Percentiles rank a stretch among this genome's conserved stretches.
Conservation (phyloP, 2,113 vertebrate genomes). For the Paramisgurnus dabryanus region DNA sequence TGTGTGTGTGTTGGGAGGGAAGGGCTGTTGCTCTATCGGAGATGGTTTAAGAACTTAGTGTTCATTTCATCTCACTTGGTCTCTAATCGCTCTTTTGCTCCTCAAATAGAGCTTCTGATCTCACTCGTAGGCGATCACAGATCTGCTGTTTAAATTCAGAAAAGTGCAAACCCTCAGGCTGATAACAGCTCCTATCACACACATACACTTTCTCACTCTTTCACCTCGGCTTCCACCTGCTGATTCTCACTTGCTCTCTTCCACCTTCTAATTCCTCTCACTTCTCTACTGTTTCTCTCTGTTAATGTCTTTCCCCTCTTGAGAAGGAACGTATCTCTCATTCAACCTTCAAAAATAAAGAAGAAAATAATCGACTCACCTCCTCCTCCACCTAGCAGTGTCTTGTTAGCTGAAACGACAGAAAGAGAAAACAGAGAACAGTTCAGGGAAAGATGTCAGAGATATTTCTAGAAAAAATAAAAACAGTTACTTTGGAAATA, state of each 20-base stretch:
- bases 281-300: conserved; percentile 47
- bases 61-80: conserved; percentile 27
- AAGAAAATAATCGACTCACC: conserved; percentile 74
- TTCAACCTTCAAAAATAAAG: conserved; percentile 62
- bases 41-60: conserved; percentile 25
- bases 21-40: conserved; percentile 9
- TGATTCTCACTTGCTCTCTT: conserved; percentile 61
- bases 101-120: conserved; percentile 38
- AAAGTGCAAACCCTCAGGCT: conserved; percentile 34
- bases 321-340: conserved; percentile 57
- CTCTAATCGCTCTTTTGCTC: conserved; percentile 40
- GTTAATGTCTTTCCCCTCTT: conserved; percentile 50
- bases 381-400: conserved; percentile 84
- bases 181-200: conserved; percentile 38
- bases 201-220: conserved; percentile 32
- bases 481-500: neutral
- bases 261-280: conserved; percentile 56
- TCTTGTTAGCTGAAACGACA: conserved; percentile 83
- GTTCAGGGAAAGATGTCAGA: conserved; percentile 23
- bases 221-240: conserved; percentile 19
- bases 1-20: conserved; percentile 15
- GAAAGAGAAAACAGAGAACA: conserved; percentile 49
- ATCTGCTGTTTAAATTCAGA: conserved; percentile 31
- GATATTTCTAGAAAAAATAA: conserved; percentile 3
- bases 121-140: conserved; percentile 19